These are phyloP conservation scores for Atta cephalotes DNA, from an alignment of 1,140 invertebrate genomes.

Conservation along the genomic window DNA sequence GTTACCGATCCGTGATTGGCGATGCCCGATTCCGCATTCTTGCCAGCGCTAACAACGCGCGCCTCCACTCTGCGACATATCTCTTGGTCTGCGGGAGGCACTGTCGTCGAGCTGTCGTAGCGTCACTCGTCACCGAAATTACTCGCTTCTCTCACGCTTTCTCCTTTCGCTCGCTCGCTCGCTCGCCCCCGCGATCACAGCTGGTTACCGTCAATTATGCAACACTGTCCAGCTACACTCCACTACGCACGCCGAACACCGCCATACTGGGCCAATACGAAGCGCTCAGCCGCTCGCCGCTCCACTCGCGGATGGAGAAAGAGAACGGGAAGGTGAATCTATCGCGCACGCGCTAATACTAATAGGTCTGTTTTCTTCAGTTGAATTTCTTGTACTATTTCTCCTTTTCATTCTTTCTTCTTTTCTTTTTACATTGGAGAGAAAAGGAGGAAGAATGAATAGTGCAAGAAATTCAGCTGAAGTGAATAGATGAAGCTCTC, in stretches of 20 bases:
- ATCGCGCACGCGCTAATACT: not conserved
- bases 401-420: too few species aligned
- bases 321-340: not conserved
- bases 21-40: conserved; percentile 48
- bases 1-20: conserved; percentile 63
- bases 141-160: not conserved
- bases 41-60: conserved; percentile 56
- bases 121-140: conserved; percentile 13
- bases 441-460: too few species aligned
- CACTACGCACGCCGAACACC: not conserved
- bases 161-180: not conserved
- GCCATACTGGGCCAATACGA: conserved; percentile 25
- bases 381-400: too few species aligned
- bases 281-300: too few species aligned
- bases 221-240: not conserved
- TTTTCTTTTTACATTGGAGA: too few species aligned
- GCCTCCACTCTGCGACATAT: conserved; percentile 72
- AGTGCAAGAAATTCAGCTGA: too few species aligned
- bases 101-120: conserved; percentile 44
- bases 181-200: not conserved
- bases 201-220: conserved; percentile 55
- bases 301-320: not conserved
- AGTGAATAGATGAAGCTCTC: too few species aligned
- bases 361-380: too few species aligned
- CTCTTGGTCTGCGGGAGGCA: conserved; percentile 70